These are phyloP conservation scores for Toxostoma redivivum DNA, from an alignment of 2,113 vertebrate genomes.

Conservation along the genomic window DNA sequence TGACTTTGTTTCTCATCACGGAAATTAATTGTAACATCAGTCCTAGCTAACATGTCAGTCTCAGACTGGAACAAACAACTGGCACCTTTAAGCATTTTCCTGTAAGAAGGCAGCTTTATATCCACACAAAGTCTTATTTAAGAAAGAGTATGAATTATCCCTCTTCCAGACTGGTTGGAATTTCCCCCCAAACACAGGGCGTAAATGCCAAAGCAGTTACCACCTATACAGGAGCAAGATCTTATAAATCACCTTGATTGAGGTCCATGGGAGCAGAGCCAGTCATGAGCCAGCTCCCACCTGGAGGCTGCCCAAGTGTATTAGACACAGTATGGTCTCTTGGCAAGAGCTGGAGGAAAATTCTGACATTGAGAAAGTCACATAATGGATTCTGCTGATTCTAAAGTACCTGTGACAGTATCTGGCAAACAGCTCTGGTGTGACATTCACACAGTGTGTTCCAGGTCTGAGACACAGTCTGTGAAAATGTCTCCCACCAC, in stretches of 20 bases:
- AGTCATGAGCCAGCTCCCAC: neutral
- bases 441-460: neutral
- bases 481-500: neutral
- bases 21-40: neutral
- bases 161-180: neutral
- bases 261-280: neutral
- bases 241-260: neutral
- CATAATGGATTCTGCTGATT: neutral
- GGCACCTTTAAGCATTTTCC: neutral
- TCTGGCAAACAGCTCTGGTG: neutral
- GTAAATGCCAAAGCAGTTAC: neutral
- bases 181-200: neutral
- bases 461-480: neutral
- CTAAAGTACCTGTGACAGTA: neutral
- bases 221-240: neutral
- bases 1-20: neutral
- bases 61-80: neutral
- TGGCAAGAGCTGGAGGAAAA: slow-evolving; percentile 20
- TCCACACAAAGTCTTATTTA: neutral
- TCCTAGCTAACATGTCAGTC: neutral
- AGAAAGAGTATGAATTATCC: neutral
- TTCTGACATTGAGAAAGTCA: neutral
- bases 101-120: neutral
- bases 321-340: neutral
- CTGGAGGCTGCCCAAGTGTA: slow-evolving; percentile 21